phyloP scores from a whole-genome alignment of 2,888 invertebrate genomes.

The Cheilosia grossa region DNA sequence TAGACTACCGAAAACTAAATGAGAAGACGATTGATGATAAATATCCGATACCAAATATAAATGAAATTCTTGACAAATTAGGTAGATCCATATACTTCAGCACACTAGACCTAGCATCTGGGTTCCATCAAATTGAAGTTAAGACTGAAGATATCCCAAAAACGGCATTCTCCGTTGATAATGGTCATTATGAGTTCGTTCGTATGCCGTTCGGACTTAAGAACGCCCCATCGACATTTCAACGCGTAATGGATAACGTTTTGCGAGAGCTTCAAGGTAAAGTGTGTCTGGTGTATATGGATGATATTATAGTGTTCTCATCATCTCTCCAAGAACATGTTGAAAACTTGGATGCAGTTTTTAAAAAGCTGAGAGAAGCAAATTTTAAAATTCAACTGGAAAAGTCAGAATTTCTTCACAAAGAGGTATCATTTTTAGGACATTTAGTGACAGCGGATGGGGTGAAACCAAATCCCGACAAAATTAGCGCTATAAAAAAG shows the following conservation, averaged over 20 bases:
- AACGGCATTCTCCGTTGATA: constrained; percentile 58
- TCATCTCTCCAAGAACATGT: constrained; percentile 77
- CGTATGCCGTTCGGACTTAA: constrained; percentile 31
- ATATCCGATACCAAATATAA: constrained; percentile 5
- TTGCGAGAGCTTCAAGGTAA: constrained; percentile 74
- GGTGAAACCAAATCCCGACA: constrained; percentile 77
- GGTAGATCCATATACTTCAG: constrained; percentile 80
- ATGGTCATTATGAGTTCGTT: constrained; percentile 59
- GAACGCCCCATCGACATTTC: constrained; percentile 68
- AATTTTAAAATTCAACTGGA: constrained; percentile 76
- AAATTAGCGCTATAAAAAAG: constrained; percentile 69
- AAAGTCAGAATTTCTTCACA: constrained; percentile 76
- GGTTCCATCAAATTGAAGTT: constrained; percentile 77
- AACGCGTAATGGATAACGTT: constrained; percentile 76
- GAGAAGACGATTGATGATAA: neutral
- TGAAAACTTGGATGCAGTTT: constrained; percentile 69
- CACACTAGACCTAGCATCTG: constrained; percentile 76
- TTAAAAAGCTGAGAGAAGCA: constrained; percentile 55
- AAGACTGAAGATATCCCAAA: constrained; percentile 37
- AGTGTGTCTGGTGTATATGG: constrained; percentile 78
- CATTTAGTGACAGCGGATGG: constrained; percentile 78
- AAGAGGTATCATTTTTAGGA: constrained; percentile 77
- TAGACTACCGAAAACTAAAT: constrained; percentile 7
- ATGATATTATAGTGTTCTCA: constrained; percentile 77
- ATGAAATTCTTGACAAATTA: constrained; percentile 79